Evolutionary conservation across 2,797 vertebrate genomes (phyloP), one percentile per base, ranked within the genome.

Genomic region (Smutsia gigantea): DNA sequence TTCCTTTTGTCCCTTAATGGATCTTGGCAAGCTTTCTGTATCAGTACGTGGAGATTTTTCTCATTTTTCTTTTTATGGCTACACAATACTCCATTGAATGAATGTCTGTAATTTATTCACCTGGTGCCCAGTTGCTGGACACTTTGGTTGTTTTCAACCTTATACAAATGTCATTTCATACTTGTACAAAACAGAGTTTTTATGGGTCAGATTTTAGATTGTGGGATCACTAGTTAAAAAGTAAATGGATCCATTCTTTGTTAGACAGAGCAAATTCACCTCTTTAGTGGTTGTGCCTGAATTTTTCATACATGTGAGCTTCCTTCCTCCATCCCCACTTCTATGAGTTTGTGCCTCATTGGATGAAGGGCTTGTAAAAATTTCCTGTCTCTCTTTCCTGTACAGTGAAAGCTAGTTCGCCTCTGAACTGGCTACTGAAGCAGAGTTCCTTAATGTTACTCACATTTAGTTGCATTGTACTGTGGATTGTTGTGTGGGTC

Each of bases 181-280:
- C 34, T 37, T 88, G 37, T 13, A 61, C 34, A 46, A 46, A 46
- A 46, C 49, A 81, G 57, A 93, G 87, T 74, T 34, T 79, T n/a
- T 51, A 25, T 8, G 27, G 63, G 21, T 72, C 74, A 88, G 84
- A 59, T 89, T 93, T 92, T 37, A 74, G 87, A 72, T n/a, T 93
- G 25, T n/a, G 21, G 57, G 61, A 66, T 51, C 46, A 34, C 15
- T 85, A 74, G 53, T 55, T n/a, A 53, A 53, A 79, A 42, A n/a
- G 55, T 53, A 68, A 63, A 82, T 39, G 68, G 8, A 12, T 66
- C 61, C 46, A 27, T n/a, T 72, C n/a, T 61, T 87, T 72, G 31
- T 72, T 82, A 75, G 37, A 69, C 59, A 46, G 39, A 53, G 55
- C 55, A 10, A 83, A 68, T 74, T n/a, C 23, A 57, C 39, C n/a